Conservation (phyloP, 2,888 invertebrate genomes). For the Dusona sp. region DNA sequence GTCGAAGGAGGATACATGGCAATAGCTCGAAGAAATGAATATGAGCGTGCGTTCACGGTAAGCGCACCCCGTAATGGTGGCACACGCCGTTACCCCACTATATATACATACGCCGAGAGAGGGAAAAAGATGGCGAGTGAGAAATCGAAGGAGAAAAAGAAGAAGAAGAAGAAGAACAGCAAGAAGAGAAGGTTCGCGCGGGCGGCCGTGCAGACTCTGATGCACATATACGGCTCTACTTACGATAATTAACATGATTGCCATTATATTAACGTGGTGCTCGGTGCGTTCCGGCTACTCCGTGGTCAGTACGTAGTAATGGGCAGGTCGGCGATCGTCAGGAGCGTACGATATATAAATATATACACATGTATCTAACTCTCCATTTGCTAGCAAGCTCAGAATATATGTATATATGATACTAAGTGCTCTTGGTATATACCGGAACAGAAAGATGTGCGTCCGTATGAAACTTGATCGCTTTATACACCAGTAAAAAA, state of each 20-base stretch:
- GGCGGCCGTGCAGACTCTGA: slow-evolving; percentile 65
- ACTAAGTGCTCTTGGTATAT: slow-evolving; percentile 1
- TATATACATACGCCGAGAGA: slow-evolving; percentile 51
- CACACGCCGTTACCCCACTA: slow-evolving; percentile 81
- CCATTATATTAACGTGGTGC: slow-evolving; percentile 81
- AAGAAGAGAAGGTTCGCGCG: slow-evolving; percentile 52
- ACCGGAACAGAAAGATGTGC: neutral
- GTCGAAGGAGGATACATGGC: slow-evolving; percentile 36
- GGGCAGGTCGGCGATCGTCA: slow-evolving; percentile 71
- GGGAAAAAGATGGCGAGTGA: slow-evolving; percentile 22
- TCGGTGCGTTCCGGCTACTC: slow-evolving; percentile 67
- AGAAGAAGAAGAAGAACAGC: neutral
- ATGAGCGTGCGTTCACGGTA: slow-evolving; percentile 83
- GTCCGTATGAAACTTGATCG: neutral
- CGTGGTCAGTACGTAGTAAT: slow-evolving; percentile 74
- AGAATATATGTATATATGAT: slow-evolving; percentile 1
- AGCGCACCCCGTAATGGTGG: slow-evolving; percentile 82
- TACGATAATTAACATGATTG: slow-evolving; percentile 84
- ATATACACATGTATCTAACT: neutral
- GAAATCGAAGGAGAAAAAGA: slow-evolving; percentile 28
- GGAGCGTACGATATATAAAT: slow-evolving; percentile 36
- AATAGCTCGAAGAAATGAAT: slow-evolving; percentile 75
- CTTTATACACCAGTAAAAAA: neutral
- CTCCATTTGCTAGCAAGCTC: neutral
- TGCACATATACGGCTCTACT: slow-evolving; percentile 78